These are phyloP conservation scores for Scolopax rusticola DNA, from an alignment of 2,797 vertebrate genomes.

Conservation along the genomic window DNA sequence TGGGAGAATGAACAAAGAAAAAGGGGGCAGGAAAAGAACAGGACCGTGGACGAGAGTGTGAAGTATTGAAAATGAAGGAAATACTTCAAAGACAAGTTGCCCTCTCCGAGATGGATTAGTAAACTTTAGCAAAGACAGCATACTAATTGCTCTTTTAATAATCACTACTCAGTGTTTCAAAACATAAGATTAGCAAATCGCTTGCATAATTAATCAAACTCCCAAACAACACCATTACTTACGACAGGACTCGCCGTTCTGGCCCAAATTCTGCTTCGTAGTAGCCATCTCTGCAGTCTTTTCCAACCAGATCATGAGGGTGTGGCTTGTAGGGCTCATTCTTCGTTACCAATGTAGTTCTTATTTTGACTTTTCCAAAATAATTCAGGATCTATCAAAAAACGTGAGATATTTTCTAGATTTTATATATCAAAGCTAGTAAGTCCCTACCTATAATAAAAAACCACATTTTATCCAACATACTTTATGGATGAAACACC, in stretches of 20 bases:
- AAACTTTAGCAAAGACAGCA: not conserved
- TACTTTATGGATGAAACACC: not conserved
- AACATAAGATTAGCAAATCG: not conserved
- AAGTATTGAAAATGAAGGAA: not conserved
- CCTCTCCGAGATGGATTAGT: not conserved
- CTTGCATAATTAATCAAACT: not conserved
- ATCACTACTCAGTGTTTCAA: not conserved
- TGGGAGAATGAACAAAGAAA: not conserved
- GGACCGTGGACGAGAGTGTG: fast-evolving
- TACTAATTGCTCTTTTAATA: constrained; percentile 6
- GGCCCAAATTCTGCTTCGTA: constrained; percentile 97
- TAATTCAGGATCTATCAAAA: constrained; percentile 89
- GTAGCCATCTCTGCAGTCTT: constrained; percentile 96
- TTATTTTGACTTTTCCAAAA: constrained; percentile 91
- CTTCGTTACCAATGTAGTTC: constrained; percentile 94
- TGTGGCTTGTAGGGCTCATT: constrained; percentile 95
- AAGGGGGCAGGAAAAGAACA: not conserved
- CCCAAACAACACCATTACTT: constrained; percentile 76
- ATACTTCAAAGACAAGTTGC: not conserved
- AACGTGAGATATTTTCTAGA: fast-evolving
- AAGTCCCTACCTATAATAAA: not conserved
- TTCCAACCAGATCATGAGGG: constrained; percentile 96
- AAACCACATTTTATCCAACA: not conserved
- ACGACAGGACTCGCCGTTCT: constrained; percentile 94
- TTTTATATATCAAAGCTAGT: not conserved